Conservation (phyloP, 2,113 vertebrate species). For the Podocnemis expansa region DNA sequence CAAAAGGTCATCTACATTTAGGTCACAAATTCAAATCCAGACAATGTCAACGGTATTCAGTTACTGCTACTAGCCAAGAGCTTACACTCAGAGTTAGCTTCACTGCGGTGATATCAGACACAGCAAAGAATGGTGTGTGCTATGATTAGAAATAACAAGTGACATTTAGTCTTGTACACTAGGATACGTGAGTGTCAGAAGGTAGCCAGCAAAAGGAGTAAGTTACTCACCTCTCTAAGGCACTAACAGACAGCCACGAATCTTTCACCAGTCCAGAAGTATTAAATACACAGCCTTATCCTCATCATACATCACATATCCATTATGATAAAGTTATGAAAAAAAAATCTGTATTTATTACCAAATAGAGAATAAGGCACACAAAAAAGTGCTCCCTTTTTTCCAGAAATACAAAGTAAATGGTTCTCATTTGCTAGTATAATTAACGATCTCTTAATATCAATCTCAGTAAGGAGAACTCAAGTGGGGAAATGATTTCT, state of each 20-base stretch:
- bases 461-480: not conserved
- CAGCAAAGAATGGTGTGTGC: not conserved
- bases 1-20: not conserved
- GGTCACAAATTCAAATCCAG: not conserved
- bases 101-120: too few species aligned
- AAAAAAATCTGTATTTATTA: not conserved
- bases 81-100: too few species aligned
- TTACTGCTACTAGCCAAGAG: not conserved
- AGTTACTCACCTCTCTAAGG: not conserved
- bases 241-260: not conserved
- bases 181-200: not conserved
- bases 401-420: not conserved
- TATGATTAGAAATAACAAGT: not conserved
- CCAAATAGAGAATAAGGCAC: not conserved
- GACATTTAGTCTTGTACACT: not conserved
- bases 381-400: not conserved
- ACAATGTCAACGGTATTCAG: not conserved
- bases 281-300: not conserved
- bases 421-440: not conserved
- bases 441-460: not conserved
- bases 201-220: not conserved
- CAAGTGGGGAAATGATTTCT: not conserved
- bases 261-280: not conserved
- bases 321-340: not conserved
- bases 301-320: not conserved